These are phyloP conservation scores for Myotis daubentonii DNA, from an alignment of 2,797 vertebrate genomes.

Conservation along the genomic window DNA sequence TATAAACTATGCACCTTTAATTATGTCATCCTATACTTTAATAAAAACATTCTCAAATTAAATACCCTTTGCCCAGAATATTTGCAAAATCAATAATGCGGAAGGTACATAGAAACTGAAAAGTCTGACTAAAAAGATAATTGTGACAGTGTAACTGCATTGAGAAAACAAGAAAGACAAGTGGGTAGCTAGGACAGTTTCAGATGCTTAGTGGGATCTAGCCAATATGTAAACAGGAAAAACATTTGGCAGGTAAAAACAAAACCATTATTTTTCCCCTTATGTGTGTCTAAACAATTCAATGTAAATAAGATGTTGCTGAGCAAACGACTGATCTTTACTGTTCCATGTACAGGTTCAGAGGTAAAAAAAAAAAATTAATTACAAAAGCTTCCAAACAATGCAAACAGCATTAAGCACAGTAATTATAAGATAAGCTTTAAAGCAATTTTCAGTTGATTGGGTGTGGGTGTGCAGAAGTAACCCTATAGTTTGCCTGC, in stretches of 20 bases:
- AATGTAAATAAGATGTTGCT: conserved; percentile 71
- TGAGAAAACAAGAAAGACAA: background rate
- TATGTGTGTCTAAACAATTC: conserved; percentile 57
- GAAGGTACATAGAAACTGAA: background rate
- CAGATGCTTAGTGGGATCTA: background rate
- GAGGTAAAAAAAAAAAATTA: conserved; percentile 73
- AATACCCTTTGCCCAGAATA: background rate
- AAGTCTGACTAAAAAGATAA: background rate
- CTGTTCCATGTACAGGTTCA: conserved; percentile 62
- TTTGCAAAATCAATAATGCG: conserved; percentile 11
- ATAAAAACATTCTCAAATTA: background rate
- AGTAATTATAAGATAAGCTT: conserved; percentile 82
- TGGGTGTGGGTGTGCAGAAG: conserved; percentile 76
- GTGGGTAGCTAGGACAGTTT: background rate
- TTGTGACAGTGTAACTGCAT: background rate
- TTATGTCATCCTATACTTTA: background rate
- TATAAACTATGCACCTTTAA: background rate
- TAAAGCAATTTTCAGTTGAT: conserved; percentile 80
- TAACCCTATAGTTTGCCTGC: conserved; percentile 77
- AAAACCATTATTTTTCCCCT: background rate
- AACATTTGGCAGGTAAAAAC: conserved; percentile 58
- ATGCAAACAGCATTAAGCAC: conserved; percentile 80
- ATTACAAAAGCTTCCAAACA: conserved; percentile 80
- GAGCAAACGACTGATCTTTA: conserved; percentile 57
- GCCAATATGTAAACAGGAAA: background rate